These are phyloP conservation scores for Anadara kagoshimensis DNA, from an alignment of 1,140 invertebrate species.

Conservation along the genomic window DNA sequence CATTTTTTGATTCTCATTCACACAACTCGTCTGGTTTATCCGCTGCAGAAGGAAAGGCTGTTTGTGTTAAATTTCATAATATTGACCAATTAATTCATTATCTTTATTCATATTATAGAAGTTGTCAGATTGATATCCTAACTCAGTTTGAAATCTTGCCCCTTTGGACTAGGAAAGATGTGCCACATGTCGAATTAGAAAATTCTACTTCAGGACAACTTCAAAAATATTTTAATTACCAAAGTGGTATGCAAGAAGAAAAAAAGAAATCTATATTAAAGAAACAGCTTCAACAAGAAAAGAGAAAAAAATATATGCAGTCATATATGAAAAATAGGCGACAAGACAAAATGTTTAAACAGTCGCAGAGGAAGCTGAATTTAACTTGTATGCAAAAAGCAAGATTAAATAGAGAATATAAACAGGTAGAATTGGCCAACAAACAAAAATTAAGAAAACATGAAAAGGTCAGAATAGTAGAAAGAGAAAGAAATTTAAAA, in stretches of 20 bases:
- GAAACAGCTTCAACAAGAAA: neutral
- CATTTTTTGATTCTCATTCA: too few relatives aligned
- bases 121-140: constrained; percentile 5
- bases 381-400: neutral
- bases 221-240: neutral
- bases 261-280: neutral
- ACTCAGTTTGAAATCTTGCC: constrained; percentile 9
- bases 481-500: neutral
- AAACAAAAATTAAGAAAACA: neutral
- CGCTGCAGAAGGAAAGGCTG: too few relatives aligned
- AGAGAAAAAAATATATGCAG: neutral
- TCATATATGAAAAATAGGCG: neutral
- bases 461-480: neutral
- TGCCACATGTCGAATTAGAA: neutral
- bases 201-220: neutral
- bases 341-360: neutral
- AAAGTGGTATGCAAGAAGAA: neutral
- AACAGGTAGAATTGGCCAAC: too few relatives aligned
- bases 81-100: neutral
- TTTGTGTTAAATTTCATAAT: too few relatives aligned
- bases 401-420: too few relatives aligned
- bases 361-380: neutral
- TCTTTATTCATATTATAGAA: constrained; percentile 15
- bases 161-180: neutral
- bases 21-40: too few relatives aligned